Conservation (phyloP, 2,888 invertebrate genomes). For the Himalopsyche tibetana region DNA sequence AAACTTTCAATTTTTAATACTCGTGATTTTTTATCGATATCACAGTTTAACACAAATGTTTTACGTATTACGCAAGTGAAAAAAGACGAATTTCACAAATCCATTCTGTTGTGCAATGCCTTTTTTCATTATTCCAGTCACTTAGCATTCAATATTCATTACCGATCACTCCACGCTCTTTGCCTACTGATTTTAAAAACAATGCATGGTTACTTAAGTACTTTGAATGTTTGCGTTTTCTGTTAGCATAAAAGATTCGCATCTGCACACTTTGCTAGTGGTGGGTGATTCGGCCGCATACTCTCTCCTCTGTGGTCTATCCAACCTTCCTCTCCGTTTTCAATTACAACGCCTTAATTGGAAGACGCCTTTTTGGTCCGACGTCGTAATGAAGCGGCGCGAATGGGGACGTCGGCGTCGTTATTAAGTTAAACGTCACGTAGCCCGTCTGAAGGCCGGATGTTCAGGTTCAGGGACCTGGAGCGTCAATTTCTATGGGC, state of each 20-base stretch:
- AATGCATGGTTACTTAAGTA: background rate
- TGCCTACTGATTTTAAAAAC: background rate
- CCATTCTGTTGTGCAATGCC: background rate
- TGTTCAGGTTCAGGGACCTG: background rate
- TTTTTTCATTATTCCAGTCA: constrained; percentile 7
- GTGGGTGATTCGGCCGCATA: background rate
- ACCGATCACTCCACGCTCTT: background rate
- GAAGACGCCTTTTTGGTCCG: constrained; percentile 9
- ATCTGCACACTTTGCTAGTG: background rate
- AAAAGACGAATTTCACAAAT: background rate
- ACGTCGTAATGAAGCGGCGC: constrained; percentile 19
- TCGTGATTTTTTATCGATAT: background rate
- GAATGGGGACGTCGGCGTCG: constrained; percentile 28
- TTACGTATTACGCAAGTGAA: background rate
- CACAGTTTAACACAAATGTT: background rate
- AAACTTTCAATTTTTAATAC: too few relatives aligned
- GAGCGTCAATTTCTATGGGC: background rate
- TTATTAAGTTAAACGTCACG: constrained; percentile 15
- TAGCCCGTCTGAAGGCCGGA: constrained; percentile 12
- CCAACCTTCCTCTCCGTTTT: background rate
- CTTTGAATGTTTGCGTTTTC: background rate
- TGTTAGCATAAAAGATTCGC: background rate
- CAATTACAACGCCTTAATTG: constrained; percentile 22
- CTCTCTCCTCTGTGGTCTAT: background rate
- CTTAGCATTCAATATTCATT: constrained; percentile 27